A percentile compares a stretch with the other conserved stretches of the same genome.
Evolutionary conservation across 1,140 invertebrate species (phyloP).

Genomic region (Vanessa atalanta): DNA sequence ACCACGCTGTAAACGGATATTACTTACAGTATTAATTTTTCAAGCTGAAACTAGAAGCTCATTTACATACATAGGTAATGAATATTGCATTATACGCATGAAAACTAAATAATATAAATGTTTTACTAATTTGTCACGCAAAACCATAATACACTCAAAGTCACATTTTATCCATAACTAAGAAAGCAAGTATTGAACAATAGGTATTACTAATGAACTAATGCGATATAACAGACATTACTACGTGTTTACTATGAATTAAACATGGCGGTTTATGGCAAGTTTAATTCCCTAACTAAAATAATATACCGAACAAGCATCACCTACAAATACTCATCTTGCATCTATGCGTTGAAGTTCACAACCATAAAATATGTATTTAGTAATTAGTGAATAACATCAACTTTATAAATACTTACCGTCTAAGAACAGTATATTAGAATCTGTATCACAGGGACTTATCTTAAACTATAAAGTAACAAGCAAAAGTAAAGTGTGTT

Average conservation of each 20-base stretch:
- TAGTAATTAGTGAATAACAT: conserved; percentile 14
- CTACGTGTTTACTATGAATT: conserved; percentile 48
- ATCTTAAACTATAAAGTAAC: background rate
- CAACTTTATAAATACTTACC: conserved; percentile 15
- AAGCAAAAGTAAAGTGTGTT: background rate
- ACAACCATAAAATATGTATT: conserved; percentile 15
- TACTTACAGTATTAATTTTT: too few relatives aligned
- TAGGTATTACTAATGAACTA: background rate
- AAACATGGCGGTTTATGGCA: conserved; percentile 76
- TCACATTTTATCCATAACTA: too few relatives aligned
- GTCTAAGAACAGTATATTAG: conserved; percentile 5
- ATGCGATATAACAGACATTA: background rate
- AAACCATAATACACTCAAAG: too few relatives aligned
- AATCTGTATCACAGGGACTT: conserved; percentile 9
- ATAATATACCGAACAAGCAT: conserved; percentile 8
- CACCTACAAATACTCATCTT: conserved; percentile 13
- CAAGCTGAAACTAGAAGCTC: too few relatives aligned
- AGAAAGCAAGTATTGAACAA: background rate
- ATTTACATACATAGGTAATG: too few relatives aligned
- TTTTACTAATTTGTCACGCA: too few relatives aligned
- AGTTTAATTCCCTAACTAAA: conserved; percentile 65
- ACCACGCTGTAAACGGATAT: too few relatives aligned
- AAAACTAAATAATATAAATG: too few relatives aligned
- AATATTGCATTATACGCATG: too few relatives aligned
- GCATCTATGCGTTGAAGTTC: conserved; percentile 5